Conservation (phyloP, 2,113 vertebrate genomes). For the Silurus meridionalis region DNA sequence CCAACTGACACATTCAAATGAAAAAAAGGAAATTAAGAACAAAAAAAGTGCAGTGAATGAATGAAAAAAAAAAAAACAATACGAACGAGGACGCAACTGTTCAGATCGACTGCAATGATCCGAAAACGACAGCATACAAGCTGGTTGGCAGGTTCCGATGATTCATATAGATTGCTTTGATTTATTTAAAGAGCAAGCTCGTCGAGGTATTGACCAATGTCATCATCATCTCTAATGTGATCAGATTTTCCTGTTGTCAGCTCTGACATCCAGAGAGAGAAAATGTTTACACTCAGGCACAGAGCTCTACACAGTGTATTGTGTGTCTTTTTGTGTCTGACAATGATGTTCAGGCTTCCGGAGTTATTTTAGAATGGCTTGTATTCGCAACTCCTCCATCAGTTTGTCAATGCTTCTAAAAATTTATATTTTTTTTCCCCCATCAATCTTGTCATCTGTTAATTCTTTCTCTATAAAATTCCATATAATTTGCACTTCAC, state of each 20-base stretch:
- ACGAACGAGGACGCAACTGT: not conserved
- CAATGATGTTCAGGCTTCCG: not conserved
- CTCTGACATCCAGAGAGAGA: constrained; percentile 27
- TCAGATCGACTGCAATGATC: constrained; percentile 4
- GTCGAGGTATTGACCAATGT: constrained; percentile 40
- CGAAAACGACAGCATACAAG: not conserved
- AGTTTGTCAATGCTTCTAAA: not conserved
- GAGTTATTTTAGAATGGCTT: not conserved
- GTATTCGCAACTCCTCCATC: not conserved
- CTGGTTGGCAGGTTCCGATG: not conserved
- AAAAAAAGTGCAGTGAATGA: constrained; percentile 19
- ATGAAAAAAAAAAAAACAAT: constrained; percentile 5
- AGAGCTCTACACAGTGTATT: not conserved
- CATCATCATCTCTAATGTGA: constrained; percentile 6
- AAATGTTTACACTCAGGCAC: not conserved
- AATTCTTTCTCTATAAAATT: too few species aligned
- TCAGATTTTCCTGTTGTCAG: constrained; percentile 16
- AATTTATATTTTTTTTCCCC: too few species aligned
- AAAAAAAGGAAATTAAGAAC: constrained; percentile 2
- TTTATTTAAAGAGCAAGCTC: constrained; percentile 33
- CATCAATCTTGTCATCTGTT: too few species aligned
- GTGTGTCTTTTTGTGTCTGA: not conserved
- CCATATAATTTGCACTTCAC: too few species aligned
- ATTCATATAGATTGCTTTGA: constrained; percentile 41
- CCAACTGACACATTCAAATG: constrained; percentile 10